Percentiles rank a stretch among this genome's conserved stretches.
Conservation (phyloP, 1,140 invertebrate species). For the Scaptomyza montana region DNA sequence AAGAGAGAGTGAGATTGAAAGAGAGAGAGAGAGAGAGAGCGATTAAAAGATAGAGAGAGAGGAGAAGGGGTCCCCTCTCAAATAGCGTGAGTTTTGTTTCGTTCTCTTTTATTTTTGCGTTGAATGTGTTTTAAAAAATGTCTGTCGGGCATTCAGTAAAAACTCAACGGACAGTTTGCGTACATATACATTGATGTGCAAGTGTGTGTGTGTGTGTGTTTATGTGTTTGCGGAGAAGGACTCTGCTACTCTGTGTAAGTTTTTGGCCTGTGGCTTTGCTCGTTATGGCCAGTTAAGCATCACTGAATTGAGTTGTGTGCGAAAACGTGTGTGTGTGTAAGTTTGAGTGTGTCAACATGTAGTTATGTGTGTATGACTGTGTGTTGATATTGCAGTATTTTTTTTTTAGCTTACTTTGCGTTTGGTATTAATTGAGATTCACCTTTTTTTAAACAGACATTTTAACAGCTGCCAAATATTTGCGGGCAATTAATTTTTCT, state of each 20-base stretch:
- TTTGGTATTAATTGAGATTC: constrained; percentile 68
- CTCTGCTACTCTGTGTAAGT: constrained; percentile 11
- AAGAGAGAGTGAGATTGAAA: not conserved
- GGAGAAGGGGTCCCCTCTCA: not conserved
- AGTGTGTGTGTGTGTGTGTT: constrained; percentile 24
- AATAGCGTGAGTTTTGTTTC: constrained; percentile 39
- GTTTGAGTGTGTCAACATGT: not conserved
- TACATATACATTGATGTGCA: not conserved
- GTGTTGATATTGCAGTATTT: constrained; percentile 7
- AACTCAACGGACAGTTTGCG: constrained; percentile 21
- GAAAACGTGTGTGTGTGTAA: constrained; percentile 29
- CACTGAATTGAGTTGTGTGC: constrained; percentile 61
- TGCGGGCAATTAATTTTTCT: not conserved
- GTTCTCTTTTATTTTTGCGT: constrained; percentile 6
- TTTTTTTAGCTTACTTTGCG: constrained; percentile 5
- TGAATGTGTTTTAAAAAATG: constrained; percentile 74
- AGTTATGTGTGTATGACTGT: not conserved
- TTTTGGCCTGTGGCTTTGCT: constrained; percentile 70
- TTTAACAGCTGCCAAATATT: constrained; percentile 46
- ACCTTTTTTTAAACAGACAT: constrained; percentile 48
- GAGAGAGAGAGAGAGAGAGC: not conserved
- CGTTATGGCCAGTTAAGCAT: constrained; percentile 77
- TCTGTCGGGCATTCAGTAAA: constrained; percentile 62
- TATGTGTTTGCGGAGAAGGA: constrained; percentile 8
- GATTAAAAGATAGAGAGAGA: not conserved